A percentile compares a stretch with the other conserved stretches of the same genome.
Conservation (phyloP, 1,140 invertebrate species). For the Charaxes varanes region DNA sequence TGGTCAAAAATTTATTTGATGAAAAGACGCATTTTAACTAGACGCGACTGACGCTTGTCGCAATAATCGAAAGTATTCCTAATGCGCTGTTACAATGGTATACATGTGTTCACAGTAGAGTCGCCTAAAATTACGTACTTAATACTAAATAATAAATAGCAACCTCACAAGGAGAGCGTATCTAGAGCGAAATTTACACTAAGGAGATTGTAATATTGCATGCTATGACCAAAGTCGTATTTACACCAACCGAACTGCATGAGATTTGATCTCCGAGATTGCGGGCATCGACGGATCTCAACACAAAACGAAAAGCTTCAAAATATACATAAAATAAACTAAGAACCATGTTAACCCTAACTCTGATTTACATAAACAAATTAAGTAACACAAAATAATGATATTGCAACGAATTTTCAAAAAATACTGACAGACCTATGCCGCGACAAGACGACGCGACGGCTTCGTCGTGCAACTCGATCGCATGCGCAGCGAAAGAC, state of each 20-base stretch:
- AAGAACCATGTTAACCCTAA: slow-evolving; percentile 49
- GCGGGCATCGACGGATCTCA: slow-evolving; percentile 50
- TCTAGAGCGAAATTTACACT: slow-evolving; percentile 67
- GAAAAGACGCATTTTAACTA: too few relatives aligned
- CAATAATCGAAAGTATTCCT: too few relatives aligned
- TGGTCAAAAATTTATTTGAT: too few relatives aligned
- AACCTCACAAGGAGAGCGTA: slow-evolving; percentile 48
- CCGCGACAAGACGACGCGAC: slow-evolving; percentile 21
- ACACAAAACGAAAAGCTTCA: slow-evolving; percentile 40
- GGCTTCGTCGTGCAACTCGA: slow-evolving; percentile 13
- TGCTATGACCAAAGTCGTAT: slow-evolving; percentile 47
- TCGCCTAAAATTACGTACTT: slow-evolving; percentile 57
- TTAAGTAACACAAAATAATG: slow-evolving; percentile 58
- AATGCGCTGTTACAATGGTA: slow-evolving; percentile 61
- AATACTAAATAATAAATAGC: slow-evolving; percentile 73
- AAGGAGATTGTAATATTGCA: slow-evolving; percentile 65
- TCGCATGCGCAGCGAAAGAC: slow-evolving; percentile 15
- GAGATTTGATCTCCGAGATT: slow-evolving; percentile 73
- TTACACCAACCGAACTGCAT: slow-evolving; percentile 43
- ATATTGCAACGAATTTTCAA: slow-evolving; percentile 64
- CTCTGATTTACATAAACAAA: slow-evolving; percentile 63
- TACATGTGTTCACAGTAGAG: slow-evolving; percentile 67
- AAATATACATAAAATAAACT: slow-evolving; percentile 68
- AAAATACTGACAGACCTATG: slow-evolving; percentile 42
- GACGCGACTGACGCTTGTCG: too few relatives aligned